Evolutionary conservation across 2,888 invertebrate species (phyloP).

Genomic region (Synanthedon tipuliformis): DNA sequence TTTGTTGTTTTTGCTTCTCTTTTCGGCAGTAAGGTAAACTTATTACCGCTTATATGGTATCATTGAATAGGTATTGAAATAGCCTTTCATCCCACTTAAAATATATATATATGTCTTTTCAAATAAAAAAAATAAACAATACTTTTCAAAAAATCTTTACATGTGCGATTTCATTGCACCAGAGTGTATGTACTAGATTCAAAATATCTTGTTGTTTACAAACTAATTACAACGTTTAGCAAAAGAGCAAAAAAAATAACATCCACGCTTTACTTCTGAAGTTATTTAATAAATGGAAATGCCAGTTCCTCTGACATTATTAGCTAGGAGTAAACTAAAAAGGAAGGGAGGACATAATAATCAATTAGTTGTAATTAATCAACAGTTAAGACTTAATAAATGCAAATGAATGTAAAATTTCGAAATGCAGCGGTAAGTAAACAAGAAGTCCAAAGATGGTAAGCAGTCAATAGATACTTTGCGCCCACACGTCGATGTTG

Average conservation of each 20-base stretch:
- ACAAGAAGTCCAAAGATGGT: slow-evolving; percentile 16
- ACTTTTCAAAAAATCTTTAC: too few relatives aligned
- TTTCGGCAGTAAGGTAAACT: too few relatives aligned
- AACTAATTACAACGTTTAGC: slow-evolving; percentile 22
- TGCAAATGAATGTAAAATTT: slow-evolving; percentile 30
- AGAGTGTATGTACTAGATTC: slow-evolving; percentile 16
- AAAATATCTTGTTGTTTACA: slow-evolving; percentile 49
- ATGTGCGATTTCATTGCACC: too few relatives aligned
- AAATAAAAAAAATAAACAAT: too few relatives aligned
- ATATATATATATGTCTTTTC: too few relatives aligned
- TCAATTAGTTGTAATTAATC: slow-evolving; percentile 9
- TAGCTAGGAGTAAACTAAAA: neutral
- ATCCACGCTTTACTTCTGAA: neutral
- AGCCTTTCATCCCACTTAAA: too few relatives aligned
- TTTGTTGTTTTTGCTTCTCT: too few relatives aligned
- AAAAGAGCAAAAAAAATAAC: too few relatives aligned
- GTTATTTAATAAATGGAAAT: neutral
- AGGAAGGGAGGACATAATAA: slow-evolving; percentile 2
- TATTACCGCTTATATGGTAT: too few relatives aligned
- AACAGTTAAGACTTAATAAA: slow-evolving; percentile 18
- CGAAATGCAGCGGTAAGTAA: slow-evolving; percentile 29
- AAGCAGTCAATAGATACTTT: slow-evolving; percentile 16
- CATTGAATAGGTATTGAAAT: too few relatives aligned
- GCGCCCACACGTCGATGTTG: slow-evolving; percentile 23
- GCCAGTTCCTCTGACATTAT: neutral